Base-by-base conservation (phyloP, 2,797 vertebrate species). In the Betta splendens region DNA sequence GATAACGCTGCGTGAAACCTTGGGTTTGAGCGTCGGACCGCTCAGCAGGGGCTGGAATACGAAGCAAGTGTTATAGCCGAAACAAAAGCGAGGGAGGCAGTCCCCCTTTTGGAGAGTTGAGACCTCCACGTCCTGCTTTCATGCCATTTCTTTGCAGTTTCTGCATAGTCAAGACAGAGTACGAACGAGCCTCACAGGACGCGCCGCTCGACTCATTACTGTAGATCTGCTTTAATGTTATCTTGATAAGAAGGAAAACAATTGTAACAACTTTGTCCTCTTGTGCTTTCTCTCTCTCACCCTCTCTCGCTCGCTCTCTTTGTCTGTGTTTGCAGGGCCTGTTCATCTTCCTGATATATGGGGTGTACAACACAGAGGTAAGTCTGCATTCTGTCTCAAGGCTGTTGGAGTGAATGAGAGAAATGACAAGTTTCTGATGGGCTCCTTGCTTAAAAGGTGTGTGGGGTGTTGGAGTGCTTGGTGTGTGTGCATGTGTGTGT, bases 341-440 rank as follows among this genome's bases (percentile, higher is more conserved):
- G 93, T 98, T 95, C 94, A 98, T 99, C 96, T 98, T 98, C 93
- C 94, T 98, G 95, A 98, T 98, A 93, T 98, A 99, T 96, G 97
- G 95, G 93, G 93, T 98, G 93, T 95, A 95, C 95, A 94, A 93
- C 94, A 94, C 94, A 93, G 95, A 98, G 96, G 94, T 95, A 94
- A 97, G 98, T 96, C 94, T 92, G 95, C 95, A 94, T 92, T 91
- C 93, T 94, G 93, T 94, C 95, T 98, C 97, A 99, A 98, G 96
- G 97, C 95, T 98, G 95, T 96, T 94, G 95, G 93, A 94, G 92
- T 96, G 96, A 97, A 96, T 94, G 96, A 98, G 96, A 94, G 95
- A 98, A 96, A 95, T 99, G 96, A 97, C 96, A 98, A 95, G 94
- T 96, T 97, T 97, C 95, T 98, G 95, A 99, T 95, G 94, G 94